Percentiles rank a stretch among this genome's conserved stretches.
Conservation (phyloP, 2,888 invertebrate species). For the Spilarctia lutea region DNA sequence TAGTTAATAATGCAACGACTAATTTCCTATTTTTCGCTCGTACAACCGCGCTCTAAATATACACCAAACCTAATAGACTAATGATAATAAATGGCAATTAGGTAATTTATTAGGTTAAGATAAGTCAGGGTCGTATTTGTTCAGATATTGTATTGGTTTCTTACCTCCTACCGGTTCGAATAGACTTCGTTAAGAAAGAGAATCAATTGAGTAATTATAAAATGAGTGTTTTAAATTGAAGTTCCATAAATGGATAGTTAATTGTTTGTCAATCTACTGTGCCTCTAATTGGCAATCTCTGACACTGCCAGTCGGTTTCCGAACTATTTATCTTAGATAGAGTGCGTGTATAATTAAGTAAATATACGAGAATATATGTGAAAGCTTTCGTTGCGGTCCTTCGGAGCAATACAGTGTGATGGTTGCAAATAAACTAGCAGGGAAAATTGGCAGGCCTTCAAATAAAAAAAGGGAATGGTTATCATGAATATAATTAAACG, state of each 20-base stretch:
- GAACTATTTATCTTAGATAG: no score
- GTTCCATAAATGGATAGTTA: neutral
- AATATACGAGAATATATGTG: no score
- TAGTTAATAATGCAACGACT: no score
- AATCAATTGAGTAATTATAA: neutral
- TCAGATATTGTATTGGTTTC: neutral
- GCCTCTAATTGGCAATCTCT: no score
- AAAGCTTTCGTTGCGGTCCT: no score
- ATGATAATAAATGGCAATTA: conserved; percentile 7
- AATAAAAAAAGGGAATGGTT: no score
- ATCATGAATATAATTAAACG: no score
- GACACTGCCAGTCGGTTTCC: neutral
- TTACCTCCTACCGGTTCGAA: neutral
- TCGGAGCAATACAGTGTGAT: no score
- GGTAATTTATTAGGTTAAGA: conserved; percentile 2
- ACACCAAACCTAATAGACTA: neutral
- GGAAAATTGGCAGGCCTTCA: no score
- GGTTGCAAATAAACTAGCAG: no score
- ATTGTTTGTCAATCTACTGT: no score
- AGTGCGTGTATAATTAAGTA: no score
- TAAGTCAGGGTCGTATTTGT: neutral
- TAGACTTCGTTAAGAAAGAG: neutral
- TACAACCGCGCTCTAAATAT: neutral
- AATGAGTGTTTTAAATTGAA: neutral
- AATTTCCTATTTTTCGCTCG: neutral